A percentile compares a stretch with the other conserved stretches of the same genome.
Conservation (phyloP, 1,140 invertebrate species). For the Helicoverpa armigera region DNA sequence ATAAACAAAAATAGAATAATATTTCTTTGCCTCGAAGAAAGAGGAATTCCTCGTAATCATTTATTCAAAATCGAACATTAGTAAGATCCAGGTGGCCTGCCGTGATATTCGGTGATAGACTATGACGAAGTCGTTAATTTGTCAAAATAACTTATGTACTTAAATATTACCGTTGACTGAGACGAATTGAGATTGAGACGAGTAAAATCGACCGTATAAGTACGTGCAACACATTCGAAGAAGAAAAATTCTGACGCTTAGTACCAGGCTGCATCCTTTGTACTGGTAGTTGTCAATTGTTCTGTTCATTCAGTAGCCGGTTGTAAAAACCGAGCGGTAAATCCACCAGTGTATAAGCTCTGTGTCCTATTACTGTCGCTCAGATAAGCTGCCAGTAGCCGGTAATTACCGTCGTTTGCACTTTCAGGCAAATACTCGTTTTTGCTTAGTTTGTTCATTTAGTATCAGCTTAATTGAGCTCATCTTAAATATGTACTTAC, state of each 20-base stretch:
- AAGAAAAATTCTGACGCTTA: too few relatives aligned
- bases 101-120: not conserved
- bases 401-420: constrained; percentile 38
- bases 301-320: too few relatives aligned
- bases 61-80: too few relatives aligned
- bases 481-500: not conserved
- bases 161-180: not conserved
- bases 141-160: not conserved
- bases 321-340: too few relatives aligned
- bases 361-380: not conserved
- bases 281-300: too few relatives aligned
- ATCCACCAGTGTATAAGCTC: not conserved
- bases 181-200: not conserved
- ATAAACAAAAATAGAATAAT: too few relatives aligned
- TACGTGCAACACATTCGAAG: too few relatives aligned
- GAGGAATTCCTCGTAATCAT: too few relatives aligned
- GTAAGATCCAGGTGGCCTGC: not conserved
- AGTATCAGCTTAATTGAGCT: constrained; percentile 5
- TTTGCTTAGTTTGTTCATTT: constrained; percentile 28
- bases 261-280: too few relatives aligned
- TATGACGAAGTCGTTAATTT: not conserved
- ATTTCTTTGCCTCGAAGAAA: too few relatives aligned
- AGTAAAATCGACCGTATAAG: too few relatives aligned
- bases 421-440: not conserved
- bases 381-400: constrained; percentile 15